Evolutionary conservation across 2,797 vertebrate species (phyloP).

Genomic region (Liparis tanakae): DNA sequence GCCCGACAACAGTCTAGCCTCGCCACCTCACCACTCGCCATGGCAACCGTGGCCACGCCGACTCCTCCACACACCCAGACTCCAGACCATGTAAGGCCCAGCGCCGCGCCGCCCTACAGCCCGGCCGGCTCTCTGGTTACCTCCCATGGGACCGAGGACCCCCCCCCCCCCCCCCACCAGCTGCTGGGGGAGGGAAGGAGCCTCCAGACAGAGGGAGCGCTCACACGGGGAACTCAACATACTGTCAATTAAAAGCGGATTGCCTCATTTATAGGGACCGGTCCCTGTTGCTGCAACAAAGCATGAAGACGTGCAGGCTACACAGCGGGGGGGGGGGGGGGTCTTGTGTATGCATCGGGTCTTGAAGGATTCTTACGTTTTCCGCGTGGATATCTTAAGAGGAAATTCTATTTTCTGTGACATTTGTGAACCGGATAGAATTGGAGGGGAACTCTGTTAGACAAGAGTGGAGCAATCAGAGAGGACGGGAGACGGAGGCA

Average conservation of each 20-base stretch:
- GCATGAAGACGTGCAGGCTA: neutral
- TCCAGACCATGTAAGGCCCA: constrained; percentile 25
- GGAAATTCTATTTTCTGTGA: constrained; percentile 5
- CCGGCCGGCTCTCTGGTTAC: constrained; percentile 61
- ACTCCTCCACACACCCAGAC: neutral
- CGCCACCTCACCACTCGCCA: constrained; percentile 9
- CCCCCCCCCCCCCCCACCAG: constrained; percentile 68
- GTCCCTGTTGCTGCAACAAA: neutral
- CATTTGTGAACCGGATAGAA: neutral
- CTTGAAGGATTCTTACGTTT: constrained; percentile 12
- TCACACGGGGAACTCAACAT: constrained; percentile 19
- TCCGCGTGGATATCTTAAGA: constrained; percentile 9
- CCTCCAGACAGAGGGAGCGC: constrained; percentile 20
- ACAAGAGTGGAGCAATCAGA: constrained; percentile 34
- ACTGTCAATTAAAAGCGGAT: constrained; percentile 12
- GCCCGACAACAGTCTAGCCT: constrained; percentile 29
- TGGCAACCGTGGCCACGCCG: neutral
- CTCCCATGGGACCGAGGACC: constrained; percentile 61
- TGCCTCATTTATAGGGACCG: neutral
- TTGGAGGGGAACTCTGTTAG: constrained; percentile 4
- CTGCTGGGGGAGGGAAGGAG: constrained; percentile 63
- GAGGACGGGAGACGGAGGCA: constrained; percentile 17
- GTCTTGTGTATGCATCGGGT: constrained; percentile 6
- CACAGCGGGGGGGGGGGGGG: neutral
- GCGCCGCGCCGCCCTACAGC: constrained; percentile 25